Base-by-base conservation (phyloP, 2,113 vertebrate genomes). In the Lepisosteus oculatus region DNA sequence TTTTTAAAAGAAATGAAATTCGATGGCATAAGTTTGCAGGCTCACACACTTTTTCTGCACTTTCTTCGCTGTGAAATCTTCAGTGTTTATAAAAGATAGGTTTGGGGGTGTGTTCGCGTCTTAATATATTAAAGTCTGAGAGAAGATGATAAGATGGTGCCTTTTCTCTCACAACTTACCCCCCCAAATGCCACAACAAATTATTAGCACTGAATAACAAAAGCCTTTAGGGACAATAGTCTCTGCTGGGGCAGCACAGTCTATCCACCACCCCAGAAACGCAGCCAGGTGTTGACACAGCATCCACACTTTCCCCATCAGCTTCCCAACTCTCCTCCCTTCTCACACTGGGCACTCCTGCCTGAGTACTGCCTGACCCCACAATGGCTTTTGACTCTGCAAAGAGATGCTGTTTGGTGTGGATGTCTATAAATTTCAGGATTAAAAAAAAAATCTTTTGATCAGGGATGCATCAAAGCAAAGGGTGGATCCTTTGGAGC, bases 251-350 rank as follows among this genome's bases (percentile, higher is more conserved):
- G 61, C 68, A 79, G 61, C 72, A 69, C 51, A 66, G 73, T 67
- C 54, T 65, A 83, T 78, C 73, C 79, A 72, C 61, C 55, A 62
- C 72, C 11, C 41, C 42, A 43, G 17, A 14, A 72, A 65, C 4
- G 59, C 9, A 70, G 67, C 69, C 14, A 70, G 61, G 55, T 89
- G 84, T 85, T 87, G 87, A 88, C 77, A 84, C 80, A 86, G 81
- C 77, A 75, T 80, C 69, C 71, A 67, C 74, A 76, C 80, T 83
- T 86, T 86, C 80, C 80, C 71, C 70, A 77, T 42, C 72, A 70
- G 79, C 77, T 86, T 87, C 86, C 87, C 83, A 68, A 63, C 59
- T 12, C 76, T 81, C 81, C 77, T 68, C 77, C 41, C 74, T 73
- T 42, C 63, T 55, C 45, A 41, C 62, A 77, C 75, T 80, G 47